Conservation (phyloP, 2,113 vertebrate genomes). For the Salminus brasiliensis region DNA sequence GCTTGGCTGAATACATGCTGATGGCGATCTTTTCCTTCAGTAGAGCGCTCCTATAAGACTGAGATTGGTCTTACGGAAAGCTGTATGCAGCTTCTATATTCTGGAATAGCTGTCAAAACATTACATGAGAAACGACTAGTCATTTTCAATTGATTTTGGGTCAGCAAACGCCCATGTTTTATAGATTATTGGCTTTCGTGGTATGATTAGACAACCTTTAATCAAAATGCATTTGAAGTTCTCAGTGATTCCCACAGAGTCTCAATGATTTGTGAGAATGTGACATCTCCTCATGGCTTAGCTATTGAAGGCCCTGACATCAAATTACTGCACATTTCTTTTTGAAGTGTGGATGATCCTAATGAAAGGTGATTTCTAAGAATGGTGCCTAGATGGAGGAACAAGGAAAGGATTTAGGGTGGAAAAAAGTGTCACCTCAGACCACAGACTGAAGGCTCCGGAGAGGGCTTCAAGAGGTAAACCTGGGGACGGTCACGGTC, state of each 20-base stretch:
- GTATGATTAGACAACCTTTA: conserved; percentile 40
- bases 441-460: conserved; percentile 3
- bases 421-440: conserved; percentile 3
- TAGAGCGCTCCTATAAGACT: conserved; percentile 10
- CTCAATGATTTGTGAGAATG: conserved; percentile 22
- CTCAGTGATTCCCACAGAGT: conserved; percentile 25
- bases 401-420: neutral
- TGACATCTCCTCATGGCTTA: conserved; percentile 39
- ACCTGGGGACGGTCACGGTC: conserved; percentile 4
- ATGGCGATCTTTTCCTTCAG: conserved; percentile 5
- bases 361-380: conserved; percentile 47
- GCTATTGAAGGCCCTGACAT: conserved; percentile 40
- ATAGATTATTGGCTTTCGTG: conserved; percentile 34
- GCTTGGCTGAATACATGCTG: conserved; percentile 16
- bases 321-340: conserved; percentile 28
- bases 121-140: conserved; percentile 4
- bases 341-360: conserved; percentile 35
- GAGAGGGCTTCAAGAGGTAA: neutral
- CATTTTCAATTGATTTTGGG: conserved; percentile 29
- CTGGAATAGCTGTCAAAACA: conserved; percentile 3
- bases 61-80: neutral
- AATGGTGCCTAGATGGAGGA: conserved; percentile 14
- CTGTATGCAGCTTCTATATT: neutral
- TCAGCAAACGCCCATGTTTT: conserved; percentile 25
- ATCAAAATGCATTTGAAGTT: conserved; percentile 48